Evolutionary conservation across 2,797 vertebrate species (phyloP), one percentile per base, ranked within the genome.

Genomic region (Zenarchopterus dispar): DNA sequence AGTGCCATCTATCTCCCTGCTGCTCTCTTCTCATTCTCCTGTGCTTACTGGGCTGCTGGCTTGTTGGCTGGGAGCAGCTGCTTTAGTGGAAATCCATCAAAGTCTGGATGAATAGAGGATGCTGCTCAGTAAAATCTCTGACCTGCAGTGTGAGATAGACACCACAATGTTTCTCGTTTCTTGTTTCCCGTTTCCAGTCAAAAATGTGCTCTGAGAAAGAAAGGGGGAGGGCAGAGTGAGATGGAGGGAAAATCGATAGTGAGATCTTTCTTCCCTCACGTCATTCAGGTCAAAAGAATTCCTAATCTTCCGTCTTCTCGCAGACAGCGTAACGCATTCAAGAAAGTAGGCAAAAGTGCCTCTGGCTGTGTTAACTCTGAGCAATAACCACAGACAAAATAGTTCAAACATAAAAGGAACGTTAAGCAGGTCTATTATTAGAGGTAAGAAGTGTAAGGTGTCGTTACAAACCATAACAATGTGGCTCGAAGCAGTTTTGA

Each of bases 1-100:
- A 86, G 84, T 85, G 87, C 82, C 84, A 85, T 90, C 86, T 80
- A 88, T 90, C 84, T 87, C 75, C 74, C 73, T n/a, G 55, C 68
- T 28, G 51, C 70, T 68, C 79, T 67, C 55, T 55, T 67, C 77
- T 80, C 53, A 51, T 8, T 72, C 80, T 78, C 52, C 43, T 17
- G 5, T 74, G 81, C 73, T 56, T 53, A 13, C 79, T 52, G 80
- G 80, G 51, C 75, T 89, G 86, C 85, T 80, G 78, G 80, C 70
- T 73, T 74, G 43, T 81, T 83, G 86, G 88, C 85, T 28, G 45
- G 81, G 77, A 75, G 80, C 86, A 85, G 89, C 87, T 89, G 85
- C 79, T 69, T 84, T 70, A 19, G 52, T 78, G 68, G 76, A 83
- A 84, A 86, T 87, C 81, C 75, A 90, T 87, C 88, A 89, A 78